These are phyloP conservation scores for Nomada lathburiana DNA, from an alignment of 2,888 invertebrate genomes.

Conservation along the genomic window DNA sequence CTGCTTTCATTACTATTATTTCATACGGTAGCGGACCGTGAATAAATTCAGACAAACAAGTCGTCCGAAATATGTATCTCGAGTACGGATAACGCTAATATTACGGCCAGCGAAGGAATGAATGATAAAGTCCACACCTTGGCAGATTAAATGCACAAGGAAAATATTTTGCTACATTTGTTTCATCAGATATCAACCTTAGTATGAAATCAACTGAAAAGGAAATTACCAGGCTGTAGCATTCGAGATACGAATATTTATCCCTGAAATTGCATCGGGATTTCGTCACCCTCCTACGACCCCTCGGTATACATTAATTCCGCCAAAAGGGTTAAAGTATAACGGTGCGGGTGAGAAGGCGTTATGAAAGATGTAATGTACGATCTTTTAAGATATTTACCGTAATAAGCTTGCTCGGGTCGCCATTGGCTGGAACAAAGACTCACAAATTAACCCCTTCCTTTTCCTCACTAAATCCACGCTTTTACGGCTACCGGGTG, in stretches of 20 bases:
- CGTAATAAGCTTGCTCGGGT: slow-evolving; percentile 50
- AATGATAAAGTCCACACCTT: not conserved
- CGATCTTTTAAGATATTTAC: slow-evolving; percentile 60
- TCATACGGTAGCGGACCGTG: too few relatives aligned
- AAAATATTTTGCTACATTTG: slow-evolving; percentile 6
- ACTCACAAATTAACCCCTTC: slow-evolving; percentile 61
- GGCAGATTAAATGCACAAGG: not conserved
- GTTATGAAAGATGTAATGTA: slow-evolving; percentile 8
- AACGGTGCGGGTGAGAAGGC: slow-evolving; percentile 5
- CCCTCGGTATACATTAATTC: slow-evolving; percentile 36
- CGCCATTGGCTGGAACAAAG: slow-evolving; percentile 36
- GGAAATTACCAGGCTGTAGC: slow-evolving; percentile 20
- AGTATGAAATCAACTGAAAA: slow-evolving; percentile 23
- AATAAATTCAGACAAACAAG: slow-evolving; percentile 2
- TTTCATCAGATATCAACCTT: not conserved
- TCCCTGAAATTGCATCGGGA: slow-evolving; percentile 45
- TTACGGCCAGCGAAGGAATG: not conserved
- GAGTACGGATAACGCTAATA: not conserved
- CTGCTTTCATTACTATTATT: too few relatives aligned
- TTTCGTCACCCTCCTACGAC: slow-evolving; percentile 13
- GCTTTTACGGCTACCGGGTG: slow-evolving; percentile 44
- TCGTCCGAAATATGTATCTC: not conserved
- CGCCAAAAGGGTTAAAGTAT: slow-evolving; percentile 15
- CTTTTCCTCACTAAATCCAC: slow-evolving; percentile 33
- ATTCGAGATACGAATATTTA: slow-evolving; percentile 42